Base-by-base conservation (phyloP, 2,797 vertebrate genomes). In the Cynodonichthys magdalenae region DNA sequence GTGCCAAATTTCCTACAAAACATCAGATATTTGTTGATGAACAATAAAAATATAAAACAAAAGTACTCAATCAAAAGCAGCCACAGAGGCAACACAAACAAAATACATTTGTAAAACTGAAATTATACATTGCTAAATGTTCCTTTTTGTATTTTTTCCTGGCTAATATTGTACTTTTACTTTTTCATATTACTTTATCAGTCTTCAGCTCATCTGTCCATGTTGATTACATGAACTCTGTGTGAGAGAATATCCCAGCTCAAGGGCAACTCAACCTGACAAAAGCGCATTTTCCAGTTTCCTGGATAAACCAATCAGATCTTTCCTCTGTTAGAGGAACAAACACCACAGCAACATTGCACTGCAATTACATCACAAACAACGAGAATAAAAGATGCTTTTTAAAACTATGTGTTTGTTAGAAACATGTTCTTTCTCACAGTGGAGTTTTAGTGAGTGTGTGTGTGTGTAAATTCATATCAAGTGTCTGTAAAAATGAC, bases 401-500 rank as follows among this genome's bases (percentile, higher is more conserved):
- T 54, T 8, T 24, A 24, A 39, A 29, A 34, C n/a, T 28, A n/a
- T 52, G 59, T 53, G 36, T 74, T 48, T 50, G 49, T 27, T 53
- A 3, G 15, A 71, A 42, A 18, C n/a, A 63, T n/a, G 51, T 63
- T 65, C 29, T 66, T 53, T 53, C 67, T 63, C 49, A 66, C 48
- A 59, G 31, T 63, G 59, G 53, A 74, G 75, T 39, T 3, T 12
- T 12, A 14, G 36, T 39, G 36, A 12, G 59, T 47, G 28, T 53
- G 56, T 65, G 61, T 53, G 56, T 65, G 61, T 66, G 64, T 60
- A 19, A 75, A 71, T 70, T 77, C 57, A 64, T 82, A 83, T 77
- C 82, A 68, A 75, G 66, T 87, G 79, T 85, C 76, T 66, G 49
- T 58, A 77, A 54, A 86, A 90, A 87, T 83, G 89, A 92, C 89